These are phyloP conservation scores for Telenomus remus DNA, from an alignment of 1,140 invertebrate species.

Conservation along the genomic window DNA sequence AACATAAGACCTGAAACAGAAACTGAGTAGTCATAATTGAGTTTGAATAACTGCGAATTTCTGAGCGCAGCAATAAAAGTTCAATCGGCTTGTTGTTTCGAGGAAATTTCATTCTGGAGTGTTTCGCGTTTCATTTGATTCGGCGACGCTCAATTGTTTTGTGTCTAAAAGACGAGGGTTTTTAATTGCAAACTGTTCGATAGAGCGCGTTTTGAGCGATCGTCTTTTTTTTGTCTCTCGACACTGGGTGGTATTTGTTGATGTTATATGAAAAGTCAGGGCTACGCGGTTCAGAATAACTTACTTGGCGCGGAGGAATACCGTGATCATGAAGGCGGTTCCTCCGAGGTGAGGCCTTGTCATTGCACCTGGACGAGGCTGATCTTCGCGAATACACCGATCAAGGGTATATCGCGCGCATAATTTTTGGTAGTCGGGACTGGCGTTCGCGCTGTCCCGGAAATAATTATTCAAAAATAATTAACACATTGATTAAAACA, in stretches of 20 bases:
- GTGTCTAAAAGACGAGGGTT: neutral
- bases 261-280: conserved; percentile 33
- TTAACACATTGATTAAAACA: neutral
- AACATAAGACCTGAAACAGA: no score
- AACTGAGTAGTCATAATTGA: no score
- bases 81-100: no score
- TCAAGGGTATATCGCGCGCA: conserved; percentile 78
- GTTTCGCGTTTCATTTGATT: neutral
- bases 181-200: conserved; percentile 16
- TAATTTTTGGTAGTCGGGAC: conserved; percentile 80
- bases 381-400: conserved; percentile 81
- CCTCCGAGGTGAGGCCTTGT: conserved; percentile 79
- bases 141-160: conserved; percentile 8
- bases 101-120: neutral
- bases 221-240: conserved; percentile 54
- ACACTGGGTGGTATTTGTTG: conserved; percentile 6
- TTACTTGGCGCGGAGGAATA: conserved; percentile 80
- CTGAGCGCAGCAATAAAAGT: no score
- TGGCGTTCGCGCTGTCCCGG: conserved; percentile 79
- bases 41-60: no score
- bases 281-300: conserved; percentile 62
- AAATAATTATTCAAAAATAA: conserved; percentile 13
- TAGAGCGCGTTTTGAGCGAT: conserved; percentile 34
- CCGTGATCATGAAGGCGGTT: conserved; percentile 81
- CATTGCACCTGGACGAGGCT: conserved; percentile 80